Base-by-base conservation (phyloP, 2,888 invertebrate species). In the Latrodectus hesperus region DNA sequence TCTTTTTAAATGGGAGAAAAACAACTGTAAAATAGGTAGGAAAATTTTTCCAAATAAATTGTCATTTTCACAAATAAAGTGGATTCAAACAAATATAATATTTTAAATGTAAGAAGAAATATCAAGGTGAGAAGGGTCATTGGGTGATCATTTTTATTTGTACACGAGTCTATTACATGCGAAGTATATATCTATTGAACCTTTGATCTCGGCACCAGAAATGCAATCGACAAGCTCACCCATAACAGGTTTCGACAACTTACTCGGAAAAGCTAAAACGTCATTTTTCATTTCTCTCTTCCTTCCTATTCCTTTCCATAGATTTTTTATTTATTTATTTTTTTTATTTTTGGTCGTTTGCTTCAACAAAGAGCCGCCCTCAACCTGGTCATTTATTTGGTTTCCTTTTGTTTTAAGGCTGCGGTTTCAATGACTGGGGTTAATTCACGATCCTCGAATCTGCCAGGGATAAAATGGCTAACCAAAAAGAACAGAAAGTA, bases 401-500 rank as follows among this genome's bases (percentile, higher is more conserved):
- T 75, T 83, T 83, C 51, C 12, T 65, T 70, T 79, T 74, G 60
- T 70, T 84, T 85, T 60, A 85, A 85, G 79, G 60, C n/a, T 65
- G 77, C 53, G 78, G 53, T 78, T 78, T 68, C 78, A 68, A 74
- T 85, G 85, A 85, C 75, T 85, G 64, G 74, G 55, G 85, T 75
- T 85, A 85, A 85, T 85, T 85, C 74, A 60, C 79, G 74, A 84
- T 17, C 67, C 78, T 38, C 55, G 76, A 73, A 79, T 79, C 85
- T 79, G 75, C 79, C 79, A 60, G 22, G 75, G 79, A 85, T 85
- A 85, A 85, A 79, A 75, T 80, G 85, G 73, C 78, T 73, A 55
- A 78, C 64, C 67, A 84, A 65, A 77, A 73, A 78, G 74, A 68
- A 55, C 49, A 10, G 73, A 70, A 68, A 73, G 53, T 38, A 52